phyloP scores from a whole-genome alignment of 2,888 invertebrate genomes.

The Patella pellucida region DNA sequence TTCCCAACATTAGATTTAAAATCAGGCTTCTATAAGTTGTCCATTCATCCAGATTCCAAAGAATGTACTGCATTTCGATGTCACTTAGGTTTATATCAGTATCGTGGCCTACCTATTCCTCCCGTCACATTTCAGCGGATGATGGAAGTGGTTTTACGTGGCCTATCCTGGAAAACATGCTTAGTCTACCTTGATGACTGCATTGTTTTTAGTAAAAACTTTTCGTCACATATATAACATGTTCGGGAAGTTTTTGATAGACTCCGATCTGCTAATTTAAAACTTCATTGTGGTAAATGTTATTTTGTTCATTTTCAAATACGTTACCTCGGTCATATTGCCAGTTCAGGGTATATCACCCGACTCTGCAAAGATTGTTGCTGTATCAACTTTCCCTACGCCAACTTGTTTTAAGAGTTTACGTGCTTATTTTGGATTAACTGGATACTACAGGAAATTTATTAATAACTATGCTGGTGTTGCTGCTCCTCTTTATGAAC shows the following conservation, averaged over 20 bases:
- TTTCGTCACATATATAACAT: not conserved
- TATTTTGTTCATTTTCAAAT: not conserved
- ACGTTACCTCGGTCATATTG: slow-evolving; percentile 7
- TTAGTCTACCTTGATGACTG: slow-evolving; percentile 12
- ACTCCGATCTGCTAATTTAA: not conserved
- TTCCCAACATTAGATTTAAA: slow-evolving; percentile 15
- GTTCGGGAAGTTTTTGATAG: slow-evolving; percentile 8
- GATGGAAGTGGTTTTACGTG: slow-evolving; percentile 16
- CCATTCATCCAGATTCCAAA: slow-evolving; percentile 4
- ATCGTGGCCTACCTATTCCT: not conserved
- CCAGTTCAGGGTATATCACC: slow-evolving; percentile 6
- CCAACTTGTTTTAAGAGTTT: slow-evolving; percentile 1
- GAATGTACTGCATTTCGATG: not conserved
- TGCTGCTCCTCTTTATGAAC: slow-evolving; percentile 17
- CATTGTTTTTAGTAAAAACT: not conserved
- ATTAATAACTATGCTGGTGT: not conserved
- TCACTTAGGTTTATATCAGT: slow-evolving; percentile 12
- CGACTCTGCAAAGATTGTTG: not conserved
- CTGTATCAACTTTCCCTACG: not conserved
- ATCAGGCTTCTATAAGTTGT: not conserved
- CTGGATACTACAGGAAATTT: slow-evolving; percentile 9
- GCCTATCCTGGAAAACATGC: slow-evolving; percentile 12
- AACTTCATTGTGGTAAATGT: no score
- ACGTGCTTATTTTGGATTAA: slow-evolving; percentile 64
- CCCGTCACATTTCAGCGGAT: slow-evolving; percentile 9